Conservation (phyloP, 2,113 vertebrate species). For the Charina bottae region DNA sequence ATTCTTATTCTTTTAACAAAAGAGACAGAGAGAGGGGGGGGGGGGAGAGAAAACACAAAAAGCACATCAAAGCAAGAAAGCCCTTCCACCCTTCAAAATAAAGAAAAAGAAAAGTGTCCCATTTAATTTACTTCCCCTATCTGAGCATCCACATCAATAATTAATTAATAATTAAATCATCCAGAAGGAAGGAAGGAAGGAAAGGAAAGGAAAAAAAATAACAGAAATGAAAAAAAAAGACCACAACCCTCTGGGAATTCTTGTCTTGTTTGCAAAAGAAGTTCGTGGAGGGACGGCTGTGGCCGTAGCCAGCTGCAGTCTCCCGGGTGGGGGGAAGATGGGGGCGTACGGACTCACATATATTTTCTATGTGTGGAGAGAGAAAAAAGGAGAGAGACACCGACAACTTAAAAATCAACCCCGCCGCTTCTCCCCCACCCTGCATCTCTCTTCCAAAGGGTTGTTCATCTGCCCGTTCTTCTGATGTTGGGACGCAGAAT, state of each 20-base stretch:
- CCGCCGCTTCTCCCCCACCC: neutral
- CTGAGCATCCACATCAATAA: constrained; percentile 43
- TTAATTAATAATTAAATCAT: constrained; percentile 42
- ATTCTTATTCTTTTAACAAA: constrained; percentile 31
- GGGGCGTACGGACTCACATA: neutral
- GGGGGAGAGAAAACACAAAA: constrained; percentile 5
- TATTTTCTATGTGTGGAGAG: neutral
- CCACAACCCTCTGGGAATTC: neutral
- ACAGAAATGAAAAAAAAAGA: too few relatives aligned
- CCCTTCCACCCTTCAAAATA: neutral
- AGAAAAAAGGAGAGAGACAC: neutral
- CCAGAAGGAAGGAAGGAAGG: neutral
- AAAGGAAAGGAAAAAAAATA: too few relatives aligned
- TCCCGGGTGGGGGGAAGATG: neutral
- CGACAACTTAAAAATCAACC: neutral
- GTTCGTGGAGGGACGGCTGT: neutral
- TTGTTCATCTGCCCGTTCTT: neutral
- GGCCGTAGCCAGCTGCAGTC: neutral
- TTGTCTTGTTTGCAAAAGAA: constrained; percentile 6
- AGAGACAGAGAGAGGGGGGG: neutral
- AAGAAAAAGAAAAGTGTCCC: constrained; percentile 47
- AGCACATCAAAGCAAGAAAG: constrained; percentile 27
- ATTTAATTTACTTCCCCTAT: constrained; percentile 58
- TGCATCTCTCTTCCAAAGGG: neutral
- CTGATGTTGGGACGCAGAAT: neutral